These are phyloP conservation scores for Plecturocebus donacophilus DNA, from an alignment of 2,113 vertebrate genomes.

Conservation along the genomic window DNA sequence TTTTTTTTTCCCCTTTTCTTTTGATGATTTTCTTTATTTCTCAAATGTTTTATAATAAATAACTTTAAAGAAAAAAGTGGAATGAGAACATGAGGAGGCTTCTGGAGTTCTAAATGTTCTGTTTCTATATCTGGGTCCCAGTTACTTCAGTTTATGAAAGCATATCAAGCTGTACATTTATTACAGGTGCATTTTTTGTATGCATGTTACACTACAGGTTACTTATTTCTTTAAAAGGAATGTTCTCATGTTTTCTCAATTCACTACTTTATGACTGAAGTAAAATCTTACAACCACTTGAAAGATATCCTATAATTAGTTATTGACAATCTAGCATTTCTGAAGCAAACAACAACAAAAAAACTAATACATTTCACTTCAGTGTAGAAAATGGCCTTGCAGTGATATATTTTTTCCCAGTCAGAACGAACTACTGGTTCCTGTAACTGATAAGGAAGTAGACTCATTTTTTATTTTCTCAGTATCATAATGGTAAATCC, in stretches of 20 bases:
- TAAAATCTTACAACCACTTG: background rate
- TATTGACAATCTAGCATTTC: background rate
- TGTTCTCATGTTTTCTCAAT: background rate
- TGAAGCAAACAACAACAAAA: background rate
- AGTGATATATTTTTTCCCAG: background rate
- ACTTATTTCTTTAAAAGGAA: background rate
- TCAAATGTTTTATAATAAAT: background rate
- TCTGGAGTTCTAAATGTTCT: background rate
- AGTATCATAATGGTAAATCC: background rate
- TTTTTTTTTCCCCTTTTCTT: background rate
- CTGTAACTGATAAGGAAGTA: background rate
- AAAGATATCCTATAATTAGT: background rate
- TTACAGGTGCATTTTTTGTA: background rate
- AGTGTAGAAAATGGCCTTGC: background rate
- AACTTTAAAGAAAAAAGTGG: background rate
- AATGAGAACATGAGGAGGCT: background rate
- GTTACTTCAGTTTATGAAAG: background rate
- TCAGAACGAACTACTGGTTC: background rate
- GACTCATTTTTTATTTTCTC: background rate
- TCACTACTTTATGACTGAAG: background rate
- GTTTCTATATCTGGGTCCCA: background rate
- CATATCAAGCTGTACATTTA: background rate
- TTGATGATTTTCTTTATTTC: background rate
- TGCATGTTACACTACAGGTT: background rate
- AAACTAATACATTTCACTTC: background rate